These are phyloP conservation scores for Isotomurus palustris DNA, from an alignment of 2,888 invertebrate genomes.

Conservation along the genomic window DNA sequence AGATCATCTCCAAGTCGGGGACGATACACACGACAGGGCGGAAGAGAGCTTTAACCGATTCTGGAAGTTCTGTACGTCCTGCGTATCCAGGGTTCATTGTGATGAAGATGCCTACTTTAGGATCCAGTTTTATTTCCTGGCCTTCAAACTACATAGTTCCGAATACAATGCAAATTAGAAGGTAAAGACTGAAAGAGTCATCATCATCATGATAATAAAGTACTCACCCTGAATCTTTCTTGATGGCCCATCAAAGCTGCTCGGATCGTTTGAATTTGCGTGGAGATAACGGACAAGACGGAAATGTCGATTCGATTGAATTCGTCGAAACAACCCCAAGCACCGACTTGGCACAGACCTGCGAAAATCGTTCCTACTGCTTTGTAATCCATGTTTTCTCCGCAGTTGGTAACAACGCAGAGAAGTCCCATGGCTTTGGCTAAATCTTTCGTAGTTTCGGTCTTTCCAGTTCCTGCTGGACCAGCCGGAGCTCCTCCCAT, in stretches of 20 bases:
- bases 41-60: slow-evolving; percentile 86
- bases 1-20: slow-evolving; percentile 87
- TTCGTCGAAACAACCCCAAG: slow-evolving; percentile 92
- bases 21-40: slow-evolving; percentile 87
- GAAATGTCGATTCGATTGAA: slow-evolving; percentile 88
- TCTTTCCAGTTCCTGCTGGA: slow-evolving; percentile 49
- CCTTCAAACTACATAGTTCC: too few relatives aligned
- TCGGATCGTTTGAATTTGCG: slow-evolving; percentile 82
- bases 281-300: slow-evolving; percentile 86
- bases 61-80: slow-evolving; percentile 86
- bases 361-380: slow-evolving; percentile 73
- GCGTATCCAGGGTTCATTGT: slow-evolving; percentile 93
- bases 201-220: too few relatives aligned
- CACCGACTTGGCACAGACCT: slow-evolving; percentile 78
- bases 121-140: too few relatives aligned
- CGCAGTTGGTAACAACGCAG: slow-evolving; percentile 61
- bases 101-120: too few relatives aligned
- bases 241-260: slow-evolving; percentile 73
- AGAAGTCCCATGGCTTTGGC: slow-evolving; percentile 59
- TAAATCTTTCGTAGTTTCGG: slow-evolving; percentile 81
- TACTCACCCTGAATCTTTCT: slow-evolving; percentile 68
- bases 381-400: slow-evolving; percentile 87
- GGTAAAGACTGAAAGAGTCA: too few relatives aligned
- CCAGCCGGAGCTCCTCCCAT: slow-evolving; percentile 87
- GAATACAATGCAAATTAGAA: too few relatives aligned